Conservation (phyloP, 2,113 vertebrate genomes). For the Ursus arctos region DNA sequence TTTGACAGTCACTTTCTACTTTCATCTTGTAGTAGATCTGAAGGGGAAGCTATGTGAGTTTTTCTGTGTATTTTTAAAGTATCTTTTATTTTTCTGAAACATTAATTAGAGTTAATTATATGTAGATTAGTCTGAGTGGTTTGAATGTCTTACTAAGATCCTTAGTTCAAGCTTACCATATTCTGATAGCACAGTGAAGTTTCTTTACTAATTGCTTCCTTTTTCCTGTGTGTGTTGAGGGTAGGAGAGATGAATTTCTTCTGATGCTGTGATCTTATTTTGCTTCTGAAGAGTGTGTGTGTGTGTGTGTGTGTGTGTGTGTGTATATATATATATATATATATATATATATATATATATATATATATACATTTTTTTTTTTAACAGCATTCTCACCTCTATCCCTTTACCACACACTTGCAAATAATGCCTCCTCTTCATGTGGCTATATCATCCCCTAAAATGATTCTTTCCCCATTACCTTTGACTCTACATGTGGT, state of each 20-base stretch:
- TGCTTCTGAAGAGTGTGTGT: not conserved
- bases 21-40: not conserved
- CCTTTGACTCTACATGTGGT: not conserved
- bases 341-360: too few species aligned
- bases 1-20: not conserved
- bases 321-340: too few species aligned
- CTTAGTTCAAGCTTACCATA: not conserved
- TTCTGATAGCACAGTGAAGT: not conserved
- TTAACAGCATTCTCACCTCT: rapidly evolving
- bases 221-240: not conserved
- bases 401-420: not conserved
- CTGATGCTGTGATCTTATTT: not conserved
- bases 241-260: not conserved
- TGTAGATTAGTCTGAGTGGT: not conserved
- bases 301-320: too few species aligned
- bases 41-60: not conserved
- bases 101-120: not conserved
- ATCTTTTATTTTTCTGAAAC: constrained; percentile 24
- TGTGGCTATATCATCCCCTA: not conserved
- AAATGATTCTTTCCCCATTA: not conserved
- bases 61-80: not conserved
- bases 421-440: not conserved
- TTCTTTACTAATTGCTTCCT: not conserved
- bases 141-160: not conserved
- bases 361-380: not conserved